These are phyloP conservation scores for Schmidtea mediterranea DNA, from an alignment of 1,140 invertebrate species.

Conservation along the genomic window DNA sequence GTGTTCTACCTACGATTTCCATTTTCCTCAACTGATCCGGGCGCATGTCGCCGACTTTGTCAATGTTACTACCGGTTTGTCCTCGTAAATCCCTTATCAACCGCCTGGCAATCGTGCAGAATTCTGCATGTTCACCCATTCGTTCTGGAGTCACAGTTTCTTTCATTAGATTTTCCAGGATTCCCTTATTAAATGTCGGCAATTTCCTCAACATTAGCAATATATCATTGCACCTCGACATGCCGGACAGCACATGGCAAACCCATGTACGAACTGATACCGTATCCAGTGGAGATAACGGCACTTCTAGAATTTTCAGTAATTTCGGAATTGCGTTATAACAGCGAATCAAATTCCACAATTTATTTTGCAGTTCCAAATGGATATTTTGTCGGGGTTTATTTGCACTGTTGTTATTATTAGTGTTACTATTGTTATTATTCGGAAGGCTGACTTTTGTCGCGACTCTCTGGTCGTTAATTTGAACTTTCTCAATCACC, in stretches of 20 bases:
- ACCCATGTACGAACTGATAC: conserved; percentile 68
- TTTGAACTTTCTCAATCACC: background rate
- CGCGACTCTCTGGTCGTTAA: conserved; percentile 6
- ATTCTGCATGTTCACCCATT: conserved; percentile 66
- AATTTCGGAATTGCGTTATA: conserved; percentile 80
- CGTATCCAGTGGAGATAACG: conserved; percentile 78
- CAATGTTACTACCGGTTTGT: background rate
- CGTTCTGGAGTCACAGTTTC: conserved; percentile 85
- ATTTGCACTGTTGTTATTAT: conserved; percentile 5
- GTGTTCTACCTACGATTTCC: conserved; percentile 74
- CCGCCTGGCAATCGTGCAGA: conserved; percentile 74
- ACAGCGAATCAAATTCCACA: conserved; percentile 65
- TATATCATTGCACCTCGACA: conserved; percentile 64
- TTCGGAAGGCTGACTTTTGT: conserved; percentile 9
- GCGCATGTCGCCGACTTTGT: conserved; percentile 12
- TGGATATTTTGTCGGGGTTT: background rate
- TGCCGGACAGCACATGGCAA: conserved; percentile 60
- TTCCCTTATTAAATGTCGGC: conserved; percentile 66
- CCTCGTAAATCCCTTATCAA: conserved; percentile 39
- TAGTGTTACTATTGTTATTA: conserved; percentile 5
- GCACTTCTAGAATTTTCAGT: conserved; percentile 49
- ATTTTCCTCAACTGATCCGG: conserved; percentile 35
- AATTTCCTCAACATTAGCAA: conserved; percentile 80
- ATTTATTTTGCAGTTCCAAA: conserved; percentile 56
- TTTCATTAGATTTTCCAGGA: conserved; percentile 72